A percentile compares a stretch with the other conserved stretches of the same genome.
Conservation (phyloP, 2,888 invertebrate genomes). For the Rhingia campestris region DNA sequence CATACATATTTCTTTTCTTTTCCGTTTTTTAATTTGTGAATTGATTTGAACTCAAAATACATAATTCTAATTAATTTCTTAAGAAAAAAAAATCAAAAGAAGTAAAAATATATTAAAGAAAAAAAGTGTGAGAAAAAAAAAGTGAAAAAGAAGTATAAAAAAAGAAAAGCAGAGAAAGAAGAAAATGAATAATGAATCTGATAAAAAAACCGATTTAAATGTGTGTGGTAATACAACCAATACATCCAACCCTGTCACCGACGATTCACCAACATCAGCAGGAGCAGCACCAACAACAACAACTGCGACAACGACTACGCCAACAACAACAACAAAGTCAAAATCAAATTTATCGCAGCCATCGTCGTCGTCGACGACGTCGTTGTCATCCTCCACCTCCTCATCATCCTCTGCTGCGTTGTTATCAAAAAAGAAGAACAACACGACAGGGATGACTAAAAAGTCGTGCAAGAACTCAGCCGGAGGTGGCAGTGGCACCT, state of each 20-base stretch:
- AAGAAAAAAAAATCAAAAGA: slow-evolving; percentile 43
- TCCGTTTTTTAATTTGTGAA: slow-evolving; percentile 58
- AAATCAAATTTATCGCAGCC: slow-evolving; percentile 71
- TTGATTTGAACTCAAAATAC: slow-evolving; percentile 59
- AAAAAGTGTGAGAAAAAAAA: slow-evolving; percentile 66
- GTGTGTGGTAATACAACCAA: slow-evolving; percentile 79
- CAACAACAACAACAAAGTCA: slow-evolving; percentile 72
- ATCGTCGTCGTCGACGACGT: slow-evolving; percentile 27
- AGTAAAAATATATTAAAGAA: slow-evolving; percentile 56
- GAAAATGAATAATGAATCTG: slow-evolving; percentile 81
- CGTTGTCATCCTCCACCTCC: slow-evolving; percentile 8
- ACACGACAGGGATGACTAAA: slow-evolving; percentile 67
- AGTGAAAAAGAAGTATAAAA: slow-evolving; percentile 60
- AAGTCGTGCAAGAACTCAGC: slow-evolving; percentile 64
- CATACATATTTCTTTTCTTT: slow-evolving; percentile 50
- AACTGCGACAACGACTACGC: slow-evolving; percentile 47
- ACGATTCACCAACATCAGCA: slow-evolving; percentile 75
- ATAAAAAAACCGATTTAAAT: slow-evolving; percentile 81
- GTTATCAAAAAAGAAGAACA: slow-evolving; percentile 66
- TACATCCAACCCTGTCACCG: slow-evolving; percentile 79
- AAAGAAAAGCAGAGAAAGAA: slow-evolving; percentile 68
- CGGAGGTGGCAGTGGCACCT: slow-evolving; percentile 46
- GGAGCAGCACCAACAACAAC: slow-evolving; percentile 58
- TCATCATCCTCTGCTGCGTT: slow-evolving; percentile 53
- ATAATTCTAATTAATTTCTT: slow-evolving; percentile 53